phyloP scores from a whole-genome alignment of 2,888 invertebrate species.

The Acanthosepion lycidas region DNA sequence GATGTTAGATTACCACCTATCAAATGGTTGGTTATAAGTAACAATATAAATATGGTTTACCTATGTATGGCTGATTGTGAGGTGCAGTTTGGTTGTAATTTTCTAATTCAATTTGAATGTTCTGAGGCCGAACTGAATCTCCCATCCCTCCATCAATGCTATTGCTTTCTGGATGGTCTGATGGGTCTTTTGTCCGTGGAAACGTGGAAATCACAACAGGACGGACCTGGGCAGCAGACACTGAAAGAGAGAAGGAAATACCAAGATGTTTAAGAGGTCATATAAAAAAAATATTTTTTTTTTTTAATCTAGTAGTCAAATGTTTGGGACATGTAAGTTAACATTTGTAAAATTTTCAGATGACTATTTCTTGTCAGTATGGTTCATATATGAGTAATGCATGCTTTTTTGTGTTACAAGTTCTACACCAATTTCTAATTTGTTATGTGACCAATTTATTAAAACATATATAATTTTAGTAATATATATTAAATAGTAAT shows the following conservation, averaged over 20 bases:
- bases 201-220: conserved; percentile 58
- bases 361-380: neutral
- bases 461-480: too few relatives aligned
- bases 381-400: neutral
- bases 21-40: neutral
- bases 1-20: too few relatives aligned
- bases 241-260: conserved; percentile 51
- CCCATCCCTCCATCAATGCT: neutral
- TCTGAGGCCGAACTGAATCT: conserved; percentile 25
- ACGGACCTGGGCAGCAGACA: conserved; percentile 62
- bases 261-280: neutral
- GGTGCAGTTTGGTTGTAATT: conserved; percentile 35
- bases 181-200: conserved; percentile 49
- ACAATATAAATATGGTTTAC: neutral
- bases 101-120: conserved; percentile 37
- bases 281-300: neutral
- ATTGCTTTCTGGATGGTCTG: conserved; percentile 34
- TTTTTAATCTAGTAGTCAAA: neutral
- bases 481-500: too few relatives aligned
- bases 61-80: conserved; percentile 2
- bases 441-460: too few relatives aligned
- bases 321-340: neutral
- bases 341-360: neutral
- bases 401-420: neutral
- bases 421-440: too few relatives aligned